Evolutionary conservation across 2,797 vertebrate genomes (phyloP), one percentile per base, ranked within the genome.

Genomic region (Prunella strophiata): DNA sequence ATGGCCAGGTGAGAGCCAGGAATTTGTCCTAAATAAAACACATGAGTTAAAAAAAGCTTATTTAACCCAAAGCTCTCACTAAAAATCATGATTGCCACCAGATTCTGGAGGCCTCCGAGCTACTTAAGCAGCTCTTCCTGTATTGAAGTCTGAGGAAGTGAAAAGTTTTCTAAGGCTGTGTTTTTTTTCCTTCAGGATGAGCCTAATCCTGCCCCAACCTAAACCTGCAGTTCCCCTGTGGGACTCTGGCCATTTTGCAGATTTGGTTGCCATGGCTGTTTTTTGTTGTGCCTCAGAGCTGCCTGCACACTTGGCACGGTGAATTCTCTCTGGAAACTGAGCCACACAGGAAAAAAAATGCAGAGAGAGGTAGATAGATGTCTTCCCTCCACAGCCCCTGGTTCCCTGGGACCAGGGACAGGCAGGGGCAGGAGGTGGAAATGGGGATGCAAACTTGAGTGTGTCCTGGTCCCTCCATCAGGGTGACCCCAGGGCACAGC

Each of bases 391-490:
- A 3, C 32, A 57, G 16, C 7, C 18, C 40, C 61, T 42, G 23
- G 18, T 62, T 71, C 10, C 61, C 15, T 15, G 36, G 43, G 59
- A 43, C 20, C 29, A 8, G 80, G 27, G 62, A 6, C 47, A 36
- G 32, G 45, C 45, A 80, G 29, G 34, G 43, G 34, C 47, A 80
- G 63, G 38, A 74, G 30, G 15, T 61, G 43, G 71, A 15, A 80
- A 29, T 40, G 67, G 54, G 42, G 52, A 32, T 15, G 19, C 82
- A 36, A 34, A 71, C 23, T 47, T 47, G 54, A 68, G 26, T 9
- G 27, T 6, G 0, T 42, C 75, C 34, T 22, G 26, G 17, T 68
- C 29, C 18, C 58, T 86, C 2, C 2, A 0, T 68, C 2, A 1
- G 8, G n/a, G 22, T 58, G 47, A 40, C 57, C 36, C 34, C 5